Percentiles rank a stretch among this genome's conserved stretches.
Conservation (phyloP, 2,113 vertebrate species). For the Pygoscelis antarcticus region DNA sequence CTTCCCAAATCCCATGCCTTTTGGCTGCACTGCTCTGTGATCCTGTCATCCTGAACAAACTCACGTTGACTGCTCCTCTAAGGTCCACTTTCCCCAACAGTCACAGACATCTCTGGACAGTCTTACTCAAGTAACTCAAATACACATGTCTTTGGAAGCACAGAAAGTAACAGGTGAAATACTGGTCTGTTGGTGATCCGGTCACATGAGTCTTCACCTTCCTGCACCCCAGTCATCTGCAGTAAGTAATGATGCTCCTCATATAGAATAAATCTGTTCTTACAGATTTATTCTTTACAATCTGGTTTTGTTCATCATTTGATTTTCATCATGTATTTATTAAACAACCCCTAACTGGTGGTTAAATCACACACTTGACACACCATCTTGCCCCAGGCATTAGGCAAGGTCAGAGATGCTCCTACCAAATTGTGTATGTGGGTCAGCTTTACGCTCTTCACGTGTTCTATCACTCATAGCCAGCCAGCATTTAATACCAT, state of each 20-base stretch:
- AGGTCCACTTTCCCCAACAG: accelerated
- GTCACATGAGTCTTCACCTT: accelerated
- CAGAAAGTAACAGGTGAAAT: background rate
- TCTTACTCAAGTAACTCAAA: too few species aligned
- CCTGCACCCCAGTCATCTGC: background rate
- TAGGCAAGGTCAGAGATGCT: background rate
- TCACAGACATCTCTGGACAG: background rate
- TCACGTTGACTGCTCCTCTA: background rate
- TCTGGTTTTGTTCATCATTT: background rate
- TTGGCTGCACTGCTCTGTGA: background rate
- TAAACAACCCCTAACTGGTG: background rate
- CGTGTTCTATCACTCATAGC: accelerated
- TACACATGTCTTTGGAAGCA: background rate
- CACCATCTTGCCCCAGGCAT: accelerated
- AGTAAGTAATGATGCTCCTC: background rate
- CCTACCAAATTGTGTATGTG: background rate
- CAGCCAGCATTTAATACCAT: background rate
- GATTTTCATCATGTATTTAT: background rate
- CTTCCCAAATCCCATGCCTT: background rate
- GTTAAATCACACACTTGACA: background rate
- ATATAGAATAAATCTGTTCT: background rate
- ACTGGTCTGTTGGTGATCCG: background rate
- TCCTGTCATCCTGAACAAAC: background rate
- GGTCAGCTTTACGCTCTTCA: accelerated
- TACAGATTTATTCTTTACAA: background rate